Conservation (phyloP, 2,113 vertebrate species). For the Tyto alba region DNA sequence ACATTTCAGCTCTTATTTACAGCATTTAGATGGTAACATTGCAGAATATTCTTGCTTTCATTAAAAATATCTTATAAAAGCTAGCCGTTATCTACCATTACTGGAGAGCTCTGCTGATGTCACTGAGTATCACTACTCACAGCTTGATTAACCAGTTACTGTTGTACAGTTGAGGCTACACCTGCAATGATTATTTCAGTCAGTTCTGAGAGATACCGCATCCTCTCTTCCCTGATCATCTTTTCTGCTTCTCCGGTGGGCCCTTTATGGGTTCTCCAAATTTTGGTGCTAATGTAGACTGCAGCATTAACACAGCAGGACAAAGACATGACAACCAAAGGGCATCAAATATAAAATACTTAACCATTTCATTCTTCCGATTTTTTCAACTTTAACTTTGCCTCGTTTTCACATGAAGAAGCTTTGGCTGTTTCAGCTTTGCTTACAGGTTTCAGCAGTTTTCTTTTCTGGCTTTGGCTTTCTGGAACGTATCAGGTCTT, state of each 20-base stretch:
- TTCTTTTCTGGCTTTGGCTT: background rate
- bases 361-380: slow-evolving; percentile 63
- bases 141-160: slow-evolving; percentile 37
- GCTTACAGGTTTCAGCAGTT: background rate
- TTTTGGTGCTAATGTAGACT: background rate
- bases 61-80: slow-evolving; percentile 23
- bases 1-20: background rate
- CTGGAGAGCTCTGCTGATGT: background rate
- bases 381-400: slow-evolving; percentile 16
- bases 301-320: background rate
- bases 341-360: slow-evolving; percentile 4
- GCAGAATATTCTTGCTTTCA: background rate
- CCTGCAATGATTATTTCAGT: background rate
- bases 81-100: background rate
- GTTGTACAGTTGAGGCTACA: background rate
- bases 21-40: background rate
- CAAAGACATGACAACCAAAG: background rate
- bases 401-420: background rate
- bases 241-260: background rate
- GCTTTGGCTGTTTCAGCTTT: background rate
- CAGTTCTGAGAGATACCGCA: background rate
- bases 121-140: slow-evolving; percentile 40
- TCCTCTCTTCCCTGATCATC: background rate
- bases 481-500: slow-evolving; percentile 78
- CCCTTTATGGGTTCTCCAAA: background rate